Evolutionary conservation across 2,797 vertebrate genomes (phyloP).

Genomic region (Spinus pinus): DNA sequence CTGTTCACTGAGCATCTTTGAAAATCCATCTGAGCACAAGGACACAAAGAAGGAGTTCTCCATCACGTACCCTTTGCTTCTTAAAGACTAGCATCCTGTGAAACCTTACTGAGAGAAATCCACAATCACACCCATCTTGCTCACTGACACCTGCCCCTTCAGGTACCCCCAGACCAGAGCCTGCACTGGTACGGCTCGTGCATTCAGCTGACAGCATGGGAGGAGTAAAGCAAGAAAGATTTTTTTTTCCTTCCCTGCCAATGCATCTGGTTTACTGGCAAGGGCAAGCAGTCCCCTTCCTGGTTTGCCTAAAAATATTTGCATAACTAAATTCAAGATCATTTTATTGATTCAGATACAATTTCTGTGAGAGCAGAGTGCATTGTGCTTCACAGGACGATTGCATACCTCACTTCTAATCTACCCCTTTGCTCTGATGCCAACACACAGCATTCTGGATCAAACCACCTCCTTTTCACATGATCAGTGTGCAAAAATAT

Average conservation of each 20-base stretch:
- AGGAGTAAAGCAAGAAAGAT: background rate
- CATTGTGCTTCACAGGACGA: background rate
- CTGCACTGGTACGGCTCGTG: fast-evolving
- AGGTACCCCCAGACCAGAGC: background rate
- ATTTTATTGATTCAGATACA: background rate
- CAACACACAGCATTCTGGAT: background rate
- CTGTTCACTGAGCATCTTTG: background rate
- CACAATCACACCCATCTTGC: background rate
- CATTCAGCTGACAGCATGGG: background rate
- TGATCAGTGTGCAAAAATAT: background rate
- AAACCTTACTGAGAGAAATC: background rate
- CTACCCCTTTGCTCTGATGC: background rate
- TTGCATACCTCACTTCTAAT: background rate
- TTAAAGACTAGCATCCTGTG: background rate
- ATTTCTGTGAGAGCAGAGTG: background rate
- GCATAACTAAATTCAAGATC: constrained; percentile 22
- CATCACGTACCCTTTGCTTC: background rate
- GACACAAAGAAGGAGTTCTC: background rate
- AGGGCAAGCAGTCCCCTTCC: background rate
- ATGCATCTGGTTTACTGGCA: constrained; percentile 1
- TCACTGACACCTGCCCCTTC: background rate
- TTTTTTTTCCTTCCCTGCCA: background rate
- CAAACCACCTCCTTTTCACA: background rate
- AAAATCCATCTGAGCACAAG: background rate
- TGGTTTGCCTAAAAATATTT: background rate